Base-by-base conservation (phyloP, 2,797 vertebrate species). In the Anabas testudineus region DNA sequence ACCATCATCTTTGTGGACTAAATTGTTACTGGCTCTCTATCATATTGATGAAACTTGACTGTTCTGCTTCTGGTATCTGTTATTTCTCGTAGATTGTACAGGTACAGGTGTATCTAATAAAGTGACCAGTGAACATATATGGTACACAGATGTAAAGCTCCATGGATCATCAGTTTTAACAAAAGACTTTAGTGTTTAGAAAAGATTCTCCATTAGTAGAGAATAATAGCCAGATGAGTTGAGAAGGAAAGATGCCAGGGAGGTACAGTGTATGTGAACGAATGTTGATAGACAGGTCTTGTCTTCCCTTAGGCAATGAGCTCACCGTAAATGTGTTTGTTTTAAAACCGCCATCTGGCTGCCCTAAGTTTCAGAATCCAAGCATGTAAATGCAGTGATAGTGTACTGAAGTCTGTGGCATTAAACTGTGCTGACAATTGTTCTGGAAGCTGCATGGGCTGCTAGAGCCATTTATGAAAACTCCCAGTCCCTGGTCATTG, bases 261-360 rank as follows among this genome's bases (percentile, higher is more conserved):
- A 53, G 52, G 26, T 54, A 39, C 19, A 49, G 47, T 49, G 39
- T 42, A 63, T 55, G 21, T 21, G n/a, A 54, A 62, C 74, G 58
- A 79, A 77, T 81, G 80, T 74, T 85, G 81, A 83, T 54, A 67
- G 76, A 82, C 71, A 67, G 69, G 82, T 71, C 60, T 65, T 26
- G 75, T 85, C 69, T 56, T 54, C 58, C 71, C 68, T 55, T 0
- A 80, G 74, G 66, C 76, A 59, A 22, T 14, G 30, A 76, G 80
- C 67, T 74, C 75, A 68, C 43, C 21, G 3, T 48, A 53, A 76
- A 72, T 48, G 67, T 54, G 51, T 83, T 63, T 80, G 66, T 55
- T 59, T 58, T 79, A 81, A 84, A 85, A 76, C 54, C 3, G n/a
- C 80, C 78, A 85, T 84, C 87, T 87, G 80, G 61, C 76, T 78